Conservation (phyloP, 2,888 invertebrate genomes). For the Caenorhabditis angaria region DNA sequence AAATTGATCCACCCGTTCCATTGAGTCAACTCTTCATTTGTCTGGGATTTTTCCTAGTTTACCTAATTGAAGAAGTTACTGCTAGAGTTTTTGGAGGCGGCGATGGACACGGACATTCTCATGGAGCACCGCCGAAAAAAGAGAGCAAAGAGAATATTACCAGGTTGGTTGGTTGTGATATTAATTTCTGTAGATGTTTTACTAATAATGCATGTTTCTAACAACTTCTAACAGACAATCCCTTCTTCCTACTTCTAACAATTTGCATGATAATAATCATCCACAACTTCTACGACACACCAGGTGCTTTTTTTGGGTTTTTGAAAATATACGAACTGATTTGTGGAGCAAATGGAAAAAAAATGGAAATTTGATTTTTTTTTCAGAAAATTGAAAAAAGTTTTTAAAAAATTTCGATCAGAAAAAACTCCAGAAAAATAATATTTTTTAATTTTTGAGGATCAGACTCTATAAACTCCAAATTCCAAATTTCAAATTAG, state of each 20-base stretch:
- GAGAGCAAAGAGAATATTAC: conserved; percentile 23
- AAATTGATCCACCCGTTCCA: conserved; percentile 52
- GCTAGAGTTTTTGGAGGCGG: conserved; percentile 57
- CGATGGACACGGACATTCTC: conserved; percentile 38
- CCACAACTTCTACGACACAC: background rate
- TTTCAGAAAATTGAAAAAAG: too few relatives aligned
- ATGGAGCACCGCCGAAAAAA: conserved; percentile 13
- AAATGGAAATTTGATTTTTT: too few relatives aligned
- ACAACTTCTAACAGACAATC: conserved; percentile 22
- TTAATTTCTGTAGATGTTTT: background rate
- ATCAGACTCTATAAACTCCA: too few relatives aligned
- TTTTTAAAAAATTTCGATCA: too few relatives aligned
- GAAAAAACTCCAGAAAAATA: too few relatives aligned
- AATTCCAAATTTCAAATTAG: too few relatives aligned
- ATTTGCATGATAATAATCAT: background rate
- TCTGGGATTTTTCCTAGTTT: conserved; percentile 69
- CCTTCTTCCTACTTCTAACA: conserved; percentile 6
- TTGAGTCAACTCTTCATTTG: conserved; percentile 67
- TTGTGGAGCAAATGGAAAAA: too few relatives aligned
- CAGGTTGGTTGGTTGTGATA: conserved; percentile 9
- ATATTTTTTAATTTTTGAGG: too few relatives aligned
- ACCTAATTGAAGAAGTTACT: conserved; percentile 67
- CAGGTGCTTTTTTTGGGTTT: background rate
- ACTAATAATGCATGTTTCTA: background rate
- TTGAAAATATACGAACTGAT: background rate